Base-by-base conservation (phyloP, 2,113 vertebrate genomes). In the Toxostoma redivivum region DNA sequence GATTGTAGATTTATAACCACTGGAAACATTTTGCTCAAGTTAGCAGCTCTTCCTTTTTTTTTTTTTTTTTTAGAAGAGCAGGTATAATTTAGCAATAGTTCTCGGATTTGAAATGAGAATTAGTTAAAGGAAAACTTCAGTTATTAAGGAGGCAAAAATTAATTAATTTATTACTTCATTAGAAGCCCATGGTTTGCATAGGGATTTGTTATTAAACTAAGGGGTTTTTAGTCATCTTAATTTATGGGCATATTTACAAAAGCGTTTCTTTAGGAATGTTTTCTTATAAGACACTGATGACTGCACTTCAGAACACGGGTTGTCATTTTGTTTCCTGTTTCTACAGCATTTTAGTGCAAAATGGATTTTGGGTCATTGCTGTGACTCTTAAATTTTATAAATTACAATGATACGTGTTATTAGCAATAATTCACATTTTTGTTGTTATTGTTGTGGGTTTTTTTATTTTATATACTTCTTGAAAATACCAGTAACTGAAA, bases 271-370 rank as follows among this genome's bases (percentile, higher is more conserved):
- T 21, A 47, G 31, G 40, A 17, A n/a, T 85, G 44, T 69, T 33
- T 76, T 71, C 5, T 61, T 69, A 35, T 65, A 22, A 53, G 88
- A n/a, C 24, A 28, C 33, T 51, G 4, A 73, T 44, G 37, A 40
- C 10, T 0, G 0, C 3, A 3, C 31, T 83, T 88, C 9, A 38
- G 28, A 86, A 35, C 21, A n/a, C 2, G 4, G 10, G 9, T 37
- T 40, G 45, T 74, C 0, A 6, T 72, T 90, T 77, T 73, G 38
- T 77, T 93, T 79, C 83, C 53, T 79, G 11, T 65, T 88, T 77
- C 42, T 51, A n/a, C 6, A 50, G 5, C 17, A 44, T 28, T 31
- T 47, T 86, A n/a, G 27, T 2, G 3, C 51, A 70, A 48, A 69
- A 71, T 33, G 20, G 14, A 22, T 48, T 23, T 35, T 54, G 21